Evolutionary conservation across 2,888 invertebrate species (phyloP).

Genomic region (Caenorhabditis parvicauda): DNA sequence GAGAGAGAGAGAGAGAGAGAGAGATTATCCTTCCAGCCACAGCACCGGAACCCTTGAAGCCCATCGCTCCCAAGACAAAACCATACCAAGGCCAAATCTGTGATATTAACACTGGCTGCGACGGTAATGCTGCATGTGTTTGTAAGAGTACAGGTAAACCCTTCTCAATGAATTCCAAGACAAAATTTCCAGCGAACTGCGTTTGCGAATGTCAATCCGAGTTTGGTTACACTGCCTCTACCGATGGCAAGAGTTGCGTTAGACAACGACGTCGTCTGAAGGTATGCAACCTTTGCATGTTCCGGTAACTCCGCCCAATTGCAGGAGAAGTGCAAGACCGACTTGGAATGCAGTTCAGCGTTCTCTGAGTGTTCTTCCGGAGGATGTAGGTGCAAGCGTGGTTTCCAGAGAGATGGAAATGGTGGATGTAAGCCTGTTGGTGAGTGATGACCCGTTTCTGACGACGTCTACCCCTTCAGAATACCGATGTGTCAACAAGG

Average conservation of each 20-base stretch:
- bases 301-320: no score
- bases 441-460: slow-evolving; percentile 10
- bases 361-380: slow-evolving; percentile 56
- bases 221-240: slow-evolving; percentile 47
- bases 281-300: no score
- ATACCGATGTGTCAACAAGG: slow-evolving; percentile 49
- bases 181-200: slow-evolving; percentile 8
- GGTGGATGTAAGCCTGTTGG: slow-evolving; percentile 58
- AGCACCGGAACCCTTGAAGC: no score
- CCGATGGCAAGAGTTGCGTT: slow-evolving; percentile 47
- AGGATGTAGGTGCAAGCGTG: slow-evolving; percentile 56
- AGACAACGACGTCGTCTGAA: slow-evolving; percentile 49
- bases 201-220: slow-evolving; percentile 53
- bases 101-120: slow-evolving; percentile 30
- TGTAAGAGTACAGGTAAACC: slow-evolving; percentile 33
- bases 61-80: background rate
- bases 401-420: slow-evolving; percentile 57
- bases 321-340: slow-evolving; percentile 54
- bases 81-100: slow-evolving; percentile 34
- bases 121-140: slow-evolving; percentile 49
- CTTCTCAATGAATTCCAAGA: no score
- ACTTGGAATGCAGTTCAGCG: slow-evolving; percentile 58
- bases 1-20: no score
- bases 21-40: no score
- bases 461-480: slow-evolving; percentile 20